Percentiles rank a stretch among this genome's conserved stretches.
Conservation (phyloP, 2,113 vertebrate species). For the Grammomys dolichurus region DNA sequence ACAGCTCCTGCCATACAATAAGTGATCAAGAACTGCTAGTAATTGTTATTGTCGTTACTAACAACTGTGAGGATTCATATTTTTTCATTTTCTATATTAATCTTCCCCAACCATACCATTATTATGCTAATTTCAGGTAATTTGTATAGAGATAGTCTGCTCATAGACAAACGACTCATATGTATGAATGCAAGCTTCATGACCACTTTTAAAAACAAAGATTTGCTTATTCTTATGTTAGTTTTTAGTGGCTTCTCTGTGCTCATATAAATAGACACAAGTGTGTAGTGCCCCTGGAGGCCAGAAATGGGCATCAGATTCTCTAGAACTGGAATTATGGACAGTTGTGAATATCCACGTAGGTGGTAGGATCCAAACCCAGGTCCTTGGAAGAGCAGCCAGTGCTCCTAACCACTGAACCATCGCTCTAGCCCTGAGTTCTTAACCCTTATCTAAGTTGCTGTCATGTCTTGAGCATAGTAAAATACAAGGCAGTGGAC, state of each 20-base stretch:
- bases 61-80: background rate
- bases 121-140: background rate
- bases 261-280: background rate
- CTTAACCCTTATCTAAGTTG: background rate
- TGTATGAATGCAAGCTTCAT: too few relatives aligned
- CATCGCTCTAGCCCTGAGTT: background rate
- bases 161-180: background rate
- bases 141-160: constrained; percentile 34
- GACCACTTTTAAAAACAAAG: background rate
- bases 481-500: background rate
- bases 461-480: background rate
- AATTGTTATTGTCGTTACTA: background rate
- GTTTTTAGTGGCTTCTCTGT: background rate
- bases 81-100: background rate
- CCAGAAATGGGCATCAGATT: too few relatives aligned
- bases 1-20: background rate
- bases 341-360: background rate
- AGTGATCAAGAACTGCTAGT: background rate
- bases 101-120: background rate
- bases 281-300: background rate
- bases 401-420: background rate
- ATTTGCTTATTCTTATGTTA: background rate
- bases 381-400: background rate
- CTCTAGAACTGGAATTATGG: background rate
- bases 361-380: background rate